These are phyloP conservation scores for Pimephales promelas DNA, from an alignment of 2,113 vertebrate genomes.

Conservation along the genomic window DNA sequence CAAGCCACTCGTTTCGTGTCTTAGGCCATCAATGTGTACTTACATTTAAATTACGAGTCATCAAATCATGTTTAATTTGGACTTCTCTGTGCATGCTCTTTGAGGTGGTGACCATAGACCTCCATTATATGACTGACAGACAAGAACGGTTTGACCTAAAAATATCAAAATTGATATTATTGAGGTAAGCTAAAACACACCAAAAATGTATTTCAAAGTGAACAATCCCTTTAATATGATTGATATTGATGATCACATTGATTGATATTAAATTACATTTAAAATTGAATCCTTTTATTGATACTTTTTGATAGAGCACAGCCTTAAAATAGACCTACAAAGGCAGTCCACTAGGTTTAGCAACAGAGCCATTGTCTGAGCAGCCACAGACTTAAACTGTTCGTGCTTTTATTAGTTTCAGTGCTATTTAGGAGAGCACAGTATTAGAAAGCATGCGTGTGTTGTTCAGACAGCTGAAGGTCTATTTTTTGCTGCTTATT, in stretches of 20 bases:
- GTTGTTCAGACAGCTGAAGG: constrained; percentile 32
- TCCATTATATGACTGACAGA: too few species aligned
- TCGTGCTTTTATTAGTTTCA: constrained; percentile 26
- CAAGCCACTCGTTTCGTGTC: too few species aligned
- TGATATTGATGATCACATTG: not conserved
- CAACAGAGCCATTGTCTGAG: not conserved
- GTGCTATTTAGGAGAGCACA: constrained; percentile 21
- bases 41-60: too few species aligned
- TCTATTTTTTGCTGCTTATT: constrained; percentile 35
- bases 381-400: not conserved
- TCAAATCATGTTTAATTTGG: too few species aligned
- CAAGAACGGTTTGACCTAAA: too few species aligned
- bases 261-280: not conserved
- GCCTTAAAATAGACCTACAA: not conserved
- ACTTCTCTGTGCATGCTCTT: too few species aligned
- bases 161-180: too few species aligned
- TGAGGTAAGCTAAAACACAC: too few species aligned
- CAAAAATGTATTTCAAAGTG: too few species aligned
- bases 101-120: too few species aligned
- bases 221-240: too few species aligned
- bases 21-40: too few species aligned
- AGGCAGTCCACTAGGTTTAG: not conserved
- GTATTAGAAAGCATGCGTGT: not conserved
- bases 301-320: not conserved
- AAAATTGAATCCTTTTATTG: not conserved